Percentiles rank a stretch among this genome's conserved stretches.
phyloP scores from a whole-genome alignment of 2,888 invertebrate species.

The Epistrophe grossulariae region DNA sequence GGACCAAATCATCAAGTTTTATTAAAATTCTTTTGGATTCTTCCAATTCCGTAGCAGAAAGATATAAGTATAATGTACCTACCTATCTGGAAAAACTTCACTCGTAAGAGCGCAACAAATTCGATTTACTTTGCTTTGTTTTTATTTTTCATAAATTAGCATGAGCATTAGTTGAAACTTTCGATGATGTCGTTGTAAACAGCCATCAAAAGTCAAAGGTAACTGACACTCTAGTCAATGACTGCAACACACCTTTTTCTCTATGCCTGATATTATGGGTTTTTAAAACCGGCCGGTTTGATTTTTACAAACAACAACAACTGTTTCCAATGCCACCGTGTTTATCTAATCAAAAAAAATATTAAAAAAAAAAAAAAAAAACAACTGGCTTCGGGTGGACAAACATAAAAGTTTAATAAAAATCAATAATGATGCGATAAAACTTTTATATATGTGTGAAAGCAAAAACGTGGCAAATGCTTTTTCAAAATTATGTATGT shows the following conservation, averaged over 20 bases:
- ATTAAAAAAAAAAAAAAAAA: constrained; percentile 8
- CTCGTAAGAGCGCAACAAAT: not conserved
- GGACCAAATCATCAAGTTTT: no score
- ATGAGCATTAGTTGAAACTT: constrained; percentile 16
- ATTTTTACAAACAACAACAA: constrained; percentile 31
- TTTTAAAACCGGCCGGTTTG: constrained; percentile 47
- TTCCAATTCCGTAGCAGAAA: no score
- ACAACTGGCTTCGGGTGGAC: not conserved
- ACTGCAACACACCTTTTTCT: constrained; percentile 47
- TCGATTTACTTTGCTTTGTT: not conserved
- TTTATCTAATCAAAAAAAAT: constrained; percentile 56
- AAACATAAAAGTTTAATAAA: constrained; percentile 2
- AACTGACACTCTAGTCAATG: constrained; percentile 53
- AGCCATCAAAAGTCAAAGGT: constrained; percentile 40
- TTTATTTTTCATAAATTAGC: constrained; percentile 27
- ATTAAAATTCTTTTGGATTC: no score
- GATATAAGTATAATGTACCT: no score
- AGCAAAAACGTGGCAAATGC: constrained; percentile 56
- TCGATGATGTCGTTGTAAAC: constrained; percentile 12
- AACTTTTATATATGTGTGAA: constrained; percentile 37
- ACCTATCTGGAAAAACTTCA: not conserved
- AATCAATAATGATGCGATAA: constrained; percentile 42
- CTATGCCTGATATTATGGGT: not conserved
- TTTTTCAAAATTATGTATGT: constrained; percentile 44
- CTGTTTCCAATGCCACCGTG: not conserved